A percentile compares a stretch with the other conserved stretches of the same genome.
Conservation (phyloP, 2,888 invertebrate genomes). For the Nowickia ferox region DNA sequence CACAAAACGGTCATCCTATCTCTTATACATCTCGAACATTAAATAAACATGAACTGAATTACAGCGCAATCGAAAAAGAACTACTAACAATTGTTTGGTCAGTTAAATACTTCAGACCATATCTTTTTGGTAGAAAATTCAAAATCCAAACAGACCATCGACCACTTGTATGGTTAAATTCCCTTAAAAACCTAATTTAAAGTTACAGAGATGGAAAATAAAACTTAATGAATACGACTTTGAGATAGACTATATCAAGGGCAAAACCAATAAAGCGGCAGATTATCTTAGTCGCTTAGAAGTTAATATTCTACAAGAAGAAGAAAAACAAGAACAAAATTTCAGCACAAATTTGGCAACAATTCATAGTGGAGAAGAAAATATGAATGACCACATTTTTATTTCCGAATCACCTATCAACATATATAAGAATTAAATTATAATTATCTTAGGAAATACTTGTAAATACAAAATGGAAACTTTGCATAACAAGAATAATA, state of each 20-base stretch:
- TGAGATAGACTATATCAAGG: slow-evolving; percentile 71
- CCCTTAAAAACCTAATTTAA: slow-evolving; percentile 60
- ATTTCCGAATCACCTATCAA: slow-evolving; percentile 60
- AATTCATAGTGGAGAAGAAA: slow-evolving; percentile 65
- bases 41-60: slow-evolving; percentile 43
- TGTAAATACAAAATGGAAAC: slow-evolving; percentile 27
- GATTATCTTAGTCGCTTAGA: slow-evolving; percentile 66
- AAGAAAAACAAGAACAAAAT: slow-evolving; percentile 20
- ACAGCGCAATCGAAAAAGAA: background rate
- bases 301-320: slow-evolving; percentile 11
- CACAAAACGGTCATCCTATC: slow-evolving; percentile 38
- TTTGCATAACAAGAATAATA: slow-evolving; percentile 17
- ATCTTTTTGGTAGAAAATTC: slow-evolving; percentile 62
- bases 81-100: slow-evolving; percentile 20
- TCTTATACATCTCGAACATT: slow-evolving; percentile 30
- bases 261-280: slow-evolving; percentile 68
- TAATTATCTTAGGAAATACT: slow-evolving; percentile 33
- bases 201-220: slow-evolving; percentile 39
- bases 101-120: slow-evolving; percentile 63
- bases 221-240: slow-evolving; percentile 54
- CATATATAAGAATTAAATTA: slow-evolving; percentile 63
- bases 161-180: slow-evolving; percentile 52
- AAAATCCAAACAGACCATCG: slow-evolving; percentile 56
- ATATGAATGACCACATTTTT: slow-evolving; percentile 52
- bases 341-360: slow-evolving; percentile 56